Conservation (phyloP, 1,140 invertebrate genomes). For the Lepeophtheirus salmonis region DNA sequence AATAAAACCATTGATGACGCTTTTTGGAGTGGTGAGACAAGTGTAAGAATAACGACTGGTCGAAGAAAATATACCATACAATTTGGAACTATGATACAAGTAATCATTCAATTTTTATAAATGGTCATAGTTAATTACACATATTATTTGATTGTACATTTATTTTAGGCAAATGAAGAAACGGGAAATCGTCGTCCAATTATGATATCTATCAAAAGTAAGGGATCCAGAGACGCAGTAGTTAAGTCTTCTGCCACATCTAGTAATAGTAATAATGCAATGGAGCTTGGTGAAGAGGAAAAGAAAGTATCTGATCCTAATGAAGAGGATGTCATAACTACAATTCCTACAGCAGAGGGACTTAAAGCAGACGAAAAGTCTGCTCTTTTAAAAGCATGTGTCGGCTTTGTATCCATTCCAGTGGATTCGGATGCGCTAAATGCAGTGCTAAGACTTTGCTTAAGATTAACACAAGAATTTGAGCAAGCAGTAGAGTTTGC, state of each 20-base stretch:
- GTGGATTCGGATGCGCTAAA: conserved; percentile 57
- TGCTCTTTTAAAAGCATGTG: conserved; percentile 35
- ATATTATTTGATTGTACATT: conserved; percentile 4
- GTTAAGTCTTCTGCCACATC: background rate
- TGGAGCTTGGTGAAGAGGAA: conserved; percentile 19
- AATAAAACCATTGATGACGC: conserved; percentile 66
- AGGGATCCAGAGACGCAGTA: conserved; percentile 20
- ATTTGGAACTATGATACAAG: conserved; percentile 62
- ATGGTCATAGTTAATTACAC: background rate
- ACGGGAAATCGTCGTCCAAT: conserved; percentile 63
- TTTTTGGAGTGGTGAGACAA: conserved; percentile 52
- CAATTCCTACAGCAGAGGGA: conserved; percentile 1
- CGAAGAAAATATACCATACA: conserved; percentile 56
- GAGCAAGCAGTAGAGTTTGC: conserved; percentile 54
- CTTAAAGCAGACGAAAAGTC: conserved; percentile 15
- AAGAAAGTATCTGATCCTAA: conserved; percentile 2
- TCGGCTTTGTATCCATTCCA: conserved; percentile 44
- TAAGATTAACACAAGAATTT: conserved; percentile 55
- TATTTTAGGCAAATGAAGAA: conserved; percentile 44
- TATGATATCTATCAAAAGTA: conserved; percentile 43
- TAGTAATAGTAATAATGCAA: conserved; percentile 14
- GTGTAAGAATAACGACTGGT: conserved; percentile 49
- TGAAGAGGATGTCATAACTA: background rate
- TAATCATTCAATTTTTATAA: conserved; percentile 24
- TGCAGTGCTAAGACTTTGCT: conserved; percentile 51